Conservation (phyloP, 2,113 vertebrate species). For the Tiliqua scincoides region DNA sequence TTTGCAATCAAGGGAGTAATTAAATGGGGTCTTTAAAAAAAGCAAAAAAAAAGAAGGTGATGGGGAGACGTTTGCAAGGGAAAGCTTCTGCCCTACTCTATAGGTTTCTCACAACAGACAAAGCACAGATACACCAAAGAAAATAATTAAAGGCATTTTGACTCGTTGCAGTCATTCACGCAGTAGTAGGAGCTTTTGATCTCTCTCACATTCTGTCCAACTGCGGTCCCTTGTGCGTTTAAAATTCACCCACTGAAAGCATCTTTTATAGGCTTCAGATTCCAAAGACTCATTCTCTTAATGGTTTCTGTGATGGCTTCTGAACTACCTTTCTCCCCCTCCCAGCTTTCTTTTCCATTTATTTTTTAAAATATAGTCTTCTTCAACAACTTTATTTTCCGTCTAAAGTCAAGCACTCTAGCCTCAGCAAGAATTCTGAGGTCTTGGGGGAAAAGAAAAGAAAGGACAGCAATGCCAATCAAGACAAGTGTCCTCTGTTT, state of each 20-base stretch:
- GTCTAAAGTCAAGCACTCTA: neutral
- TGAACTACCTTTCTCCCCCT: constrained; percentile 4
- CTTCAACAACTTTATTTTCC: neutral
- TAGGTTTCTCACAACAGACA: neutral
- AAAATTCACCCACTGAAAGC: constrained; percentile 35
- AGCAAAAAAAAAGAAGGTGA: no score
- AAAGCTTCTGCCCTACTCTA: neutral
- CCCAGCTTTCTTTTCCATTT: neutral
- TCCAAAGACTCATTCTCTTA: neutral
- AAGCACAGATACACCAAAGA: neutral
- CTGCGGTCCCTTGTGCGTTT: neutral
- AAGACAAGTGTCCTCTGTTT: neutral
- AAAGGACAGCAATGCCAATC: neutral
- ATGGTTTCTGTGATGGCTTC: constrained; percentile 1
- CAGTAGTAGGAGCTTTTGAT: neutral
- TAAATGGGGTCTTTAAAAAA: neutral
- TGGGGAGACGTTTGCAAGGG: neutral
- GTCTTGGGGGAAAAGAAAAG: neutral
- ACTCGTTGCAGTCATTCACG: neutral
- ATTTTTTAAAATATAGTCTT: no score
- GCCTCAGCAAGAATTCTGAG: neutral
- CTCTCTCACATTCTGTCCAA: constrained; percentile 8
- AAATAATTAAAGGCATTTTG: constrained; percentile 7
- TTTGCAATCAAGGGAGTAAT: neutral
- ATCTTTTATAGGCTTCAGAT: constrained; percentile 16